Conservation (phyloP, 2,113 vertebrate species). For the Platichthys stellatus region DNA sequence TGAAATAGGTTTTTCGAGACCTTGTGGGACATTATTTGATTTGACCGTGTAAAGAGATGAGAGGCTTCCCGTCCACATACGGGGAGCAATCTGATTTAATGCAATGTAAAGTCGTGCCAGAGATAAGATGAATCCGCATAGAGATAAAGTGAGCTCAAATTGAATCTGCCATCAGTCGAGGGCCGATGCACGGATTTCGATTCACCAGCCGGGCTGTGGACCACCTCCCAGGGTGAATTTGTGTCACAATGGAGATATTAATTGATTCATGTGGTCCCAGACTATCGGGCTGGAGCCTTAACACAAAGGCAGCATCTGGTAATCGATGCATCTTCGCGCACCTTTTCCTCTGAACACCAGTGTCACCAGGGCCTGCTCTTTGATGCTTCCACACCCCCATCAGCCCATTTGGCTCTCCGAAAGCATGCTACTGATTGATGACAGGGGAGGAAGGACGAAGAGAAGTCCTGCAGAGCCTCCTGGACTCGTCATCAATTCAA, state of each 20-base stretch:
- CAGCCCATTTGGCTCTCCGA: constrained; percentile 2
- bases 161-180: constrained; percentile 60
- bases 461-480: not conserved
- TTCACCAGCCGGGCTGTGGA: not conserved
- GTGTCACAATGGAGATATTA: constrained; percentile 49
- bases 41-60: constrained; percentile 44
- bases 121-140: constrained; percentile 60
- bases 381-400: not conserved
- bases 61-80: constrained; percentile 25
- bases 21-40: constrained; percentile 32
- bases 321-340: constrained; percentile 5
- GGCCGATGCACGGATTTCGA: constrained; percentile 9
- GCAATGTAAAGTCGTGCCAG: constrained; percentile 58
- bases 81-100: constrained; percentile 60
- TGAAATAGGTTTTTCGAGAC: constrained; percentile 37
- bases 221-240: constrained; percentile 23
- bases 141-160: constrained; percentile 66
- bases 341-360: constrained; percentile 12
- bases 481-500: not conserved
- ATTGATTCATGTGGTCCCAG: constrained; percentile 54
- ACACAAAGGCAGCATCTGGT: constrained; percentile 21
- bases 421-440: constrained; percentile 31
- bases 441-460: not conserved
- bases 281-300: constrained; percentile 17
- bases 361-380: not conserved